Conservation (phyloP, 1,140 invertebrate genomes). For the Steinernema khuongi region DNA sequence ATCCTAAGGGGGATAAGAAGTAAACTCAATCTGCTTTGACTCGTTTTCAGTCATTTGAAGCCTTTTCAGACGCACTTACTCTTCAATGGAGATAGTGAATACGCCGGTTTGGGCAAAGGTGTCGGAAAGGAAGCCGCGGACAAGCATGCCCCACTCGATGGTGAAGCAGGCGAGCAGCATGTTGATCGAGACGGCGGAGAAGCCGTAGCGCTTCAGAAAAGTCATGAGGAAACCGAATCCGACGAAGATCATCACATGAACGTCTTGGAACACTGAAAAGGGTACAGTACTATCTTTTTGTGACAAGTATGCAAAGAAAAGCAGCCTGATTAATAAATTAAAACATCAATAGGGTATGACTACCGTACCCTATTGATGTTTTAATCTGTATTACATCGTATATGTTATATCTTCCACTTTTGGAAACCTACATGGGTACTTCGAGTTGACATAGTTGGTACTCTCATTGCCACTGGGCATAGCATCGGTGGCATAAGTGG, state of each 20-base stretch:
- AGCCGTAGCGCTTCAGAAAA: slow-evolving; percentile 82
- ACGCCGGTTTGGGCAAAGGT: slow-evolving; percentile 28
- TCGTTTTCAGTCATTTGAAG: background rate
- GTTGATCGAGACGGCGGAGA: slow-evolving; percentile 78
- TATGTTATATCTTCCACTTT: no score
- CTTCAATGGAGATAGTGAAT: slow-evolving; percentile 23
- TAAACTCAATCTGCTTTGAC: no score
- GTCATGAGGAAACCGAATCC: slow-evolving; percentile 94
- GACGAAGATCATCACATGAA: slow-evolving; percentile 93
- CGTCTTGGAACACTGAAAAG: slow-evolving; percentile 80
- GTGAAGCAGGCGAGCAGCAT: slow-evolving; percentile 67
- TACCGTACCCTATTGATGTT: no score
- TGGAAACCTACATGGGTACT: background rate
- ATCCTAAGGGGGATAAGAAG: no score
- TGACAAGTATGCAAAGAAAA: no score
- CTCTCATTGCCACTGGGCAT: background rate
- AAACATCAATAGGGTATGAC: no score
- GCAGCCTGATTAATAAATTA: no score
- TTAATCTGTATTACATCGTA: no score
- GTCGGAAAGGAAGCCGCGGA: slow-evolving; percentile 36
- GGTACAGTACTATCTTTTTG: background rate
- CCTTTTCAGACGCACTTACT: slow-evolving; percentile 18
- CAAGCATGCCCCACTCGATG: slow-evolving; percentile 30
- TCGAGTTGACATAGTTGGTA: background rate
- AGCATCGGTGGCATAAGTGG: slow-evolving; percentile 24